Evolutionary conservation across 2,888 invertebrate genomes (phyloP).

Genomic region (Petrolisthes manimaculis): DNA sequence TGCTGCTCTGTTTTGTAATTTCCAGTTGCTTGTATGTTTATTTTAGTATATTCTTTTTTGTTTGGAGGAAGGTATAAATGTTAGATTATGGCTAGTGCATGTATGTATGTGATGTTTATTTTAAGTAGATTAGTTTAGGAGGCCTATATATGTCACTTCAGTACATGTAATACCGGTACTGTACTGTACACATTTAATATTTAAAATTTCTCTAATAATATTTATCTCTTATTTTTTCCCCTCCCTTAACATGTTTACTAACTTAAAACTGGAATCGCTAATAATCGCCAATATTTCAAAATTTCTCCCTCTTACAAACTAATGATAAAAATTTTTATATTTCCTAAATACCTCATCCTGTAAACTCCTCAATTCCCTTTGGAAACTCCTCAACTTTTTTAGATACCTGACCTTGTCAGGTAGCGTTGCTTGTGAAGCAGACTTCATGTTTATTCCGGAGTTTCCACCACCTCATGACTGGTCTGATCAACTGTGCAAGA

Average conservation of each 20-base stretch:
- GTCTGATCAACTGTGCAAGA: slow-evolving; percentile 73
- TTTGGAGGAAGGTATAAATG: too few species aligned
- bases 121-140: too few species aligned
- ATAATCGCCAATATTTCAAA: neutral
- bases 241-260: slow-evolving; percentile 1
- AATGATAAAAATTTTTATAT: too few species aligned
- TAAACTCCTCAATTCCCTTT: neutral
- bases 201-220: too few species aligned
- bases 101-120: too few species aligned
- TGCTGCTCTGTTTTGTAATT: too few species aligned
- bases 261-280: slow-evolving; percentile 1
- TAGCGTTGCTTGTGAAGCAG: slow-evolving; percentile 75
- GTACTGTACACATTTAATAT: too few species aligned
- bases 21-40: too few species aligned
- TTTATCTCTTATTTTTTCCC: neutral
- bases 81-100: too few species aligned
- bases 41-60: too few species aligned
- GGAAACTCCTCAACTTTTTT: neutral
- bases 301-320: neutral
- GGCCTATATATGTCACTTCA: too few species aligned
- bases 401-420: slow-evolving; percentile 75
- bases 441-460: slow-evolving; percentile 77
- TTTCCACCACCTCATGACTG: slow-evolving; percentile 75
- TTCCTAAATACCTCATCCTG: neutral
- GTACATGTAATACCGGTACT: too few species aligned